Conservation (phyloP, 2,113 vertebrate genomes). For the Illadopsis cleaveri region DNA sequence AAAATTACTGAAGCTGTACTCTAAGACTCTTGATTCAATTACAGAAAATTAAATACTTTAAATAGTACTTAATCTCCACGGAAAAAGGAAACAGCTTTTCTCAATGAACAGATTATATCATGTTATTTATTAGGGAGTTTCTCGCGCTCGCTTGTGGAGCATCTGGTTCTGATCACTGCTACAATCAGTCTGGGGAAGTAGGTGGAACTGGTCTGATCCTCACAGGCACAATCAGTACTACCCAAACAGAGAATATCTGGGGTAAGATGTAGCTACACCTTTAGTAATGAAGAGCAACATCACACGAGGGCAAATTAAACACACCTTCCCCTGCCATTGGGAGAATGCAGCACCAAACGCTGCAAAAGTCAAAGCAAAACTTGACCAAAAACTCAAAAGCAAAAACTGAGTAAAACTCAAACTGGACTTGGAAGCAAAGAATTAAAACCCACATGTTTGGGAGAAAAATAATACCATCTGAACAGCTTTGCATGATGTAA, state of each 20-base stretch:
- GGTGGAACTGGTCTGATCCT: not conserved
- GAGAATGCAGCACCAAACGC: not conserved
- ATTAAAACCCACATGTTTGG: not conserved
- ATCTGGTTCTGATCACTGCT: not conserved
- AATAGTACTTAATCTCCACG: not conserved
- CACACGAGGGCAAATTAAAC: not conserved
- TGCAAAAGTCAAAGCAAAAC: too few relatives aligned
- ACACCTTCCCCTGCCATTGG: fast-evolving
- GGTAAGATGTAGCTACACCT: not conserved
- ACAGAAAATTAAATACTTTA: conserved; percentile 25
- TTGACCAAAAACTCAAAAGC: too few relatives aligned
- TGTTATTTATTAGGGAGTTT: not conserved
- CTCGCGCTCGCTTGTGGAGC: not conserved
- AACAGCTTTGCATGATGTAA: not conserved
- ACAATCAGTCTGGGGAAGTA: not conserved
- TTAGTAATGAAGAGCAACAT: not conserved
- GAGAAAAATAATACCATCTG: not conserved
- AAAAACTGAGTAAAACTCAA: too few relatives aligned
- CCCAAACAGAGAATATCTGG: not conserved
- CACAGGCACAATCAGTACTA: not conserved
- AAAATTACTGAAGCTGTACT: not conserved
- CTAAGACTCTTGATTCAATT: not conserved
- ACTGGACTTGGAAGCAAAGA: not conserved
- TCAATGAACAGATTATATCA: not conserved
- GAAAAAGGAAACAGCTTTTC: not conserved